Conservation (phyloP, 2,113 vertebrate species). For the Gallinago undulata region DNA sequence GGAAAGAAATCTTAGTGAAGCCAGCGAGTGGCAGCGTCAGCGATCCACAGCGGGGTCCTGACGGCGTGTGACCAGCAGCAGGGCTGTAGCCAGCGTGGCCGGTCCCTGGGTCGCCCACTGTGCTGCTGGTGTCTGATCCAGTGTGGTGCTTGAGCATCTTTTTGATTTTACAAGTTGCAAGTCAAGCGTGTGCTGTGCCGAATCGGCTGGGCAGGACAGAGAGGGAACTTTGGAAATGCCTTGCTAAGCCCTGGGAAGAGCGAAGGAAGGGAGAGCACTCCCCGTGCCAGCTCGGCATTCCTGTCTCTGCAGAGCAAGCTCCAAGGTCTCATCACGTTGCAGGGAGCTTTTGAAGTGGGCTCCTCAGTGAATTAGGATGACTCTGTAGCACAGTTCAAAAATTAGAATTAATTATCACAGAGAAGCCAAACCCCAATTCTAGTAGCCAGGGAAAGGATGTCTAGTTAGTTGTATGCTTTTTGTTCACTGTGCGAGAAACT, state of each 20-base stretch:
- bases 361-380: background rate
- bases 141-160: background rate
- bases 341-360: background rate
- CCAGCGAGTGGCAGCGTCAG: background rate
- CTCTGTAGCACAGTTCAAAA: background rate
- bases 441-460: background rate
- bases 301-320: background rate
- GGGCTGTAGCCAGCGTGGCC: fast-evolving
- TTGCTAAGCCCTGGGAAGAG: background rate
- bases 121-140: background rate
- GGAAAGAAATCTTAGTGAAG: background rate
- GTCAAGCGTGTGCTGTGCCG: background rate
- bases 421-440: background rate
- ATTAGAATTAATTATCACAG: background rate
- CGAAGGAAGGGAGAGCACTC: fast-evolving
- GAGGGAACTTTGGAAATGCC: background rate
- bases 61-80: fast-evolving
- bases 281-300: background rate
- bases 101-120: background rate
- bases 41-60: background rate
- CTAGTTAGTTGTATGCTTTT: background rate
- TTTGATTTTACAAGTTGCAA: background rate
- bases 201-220: background rate
- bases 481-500: background rate
- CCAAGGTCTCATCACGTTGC: background rate